Evolutionary conservation across 2,113 vertebrate species (phyloP), one percentile per base, ranked within the genome.

Genomic region (Galemys pyrenaicus): DNA sequence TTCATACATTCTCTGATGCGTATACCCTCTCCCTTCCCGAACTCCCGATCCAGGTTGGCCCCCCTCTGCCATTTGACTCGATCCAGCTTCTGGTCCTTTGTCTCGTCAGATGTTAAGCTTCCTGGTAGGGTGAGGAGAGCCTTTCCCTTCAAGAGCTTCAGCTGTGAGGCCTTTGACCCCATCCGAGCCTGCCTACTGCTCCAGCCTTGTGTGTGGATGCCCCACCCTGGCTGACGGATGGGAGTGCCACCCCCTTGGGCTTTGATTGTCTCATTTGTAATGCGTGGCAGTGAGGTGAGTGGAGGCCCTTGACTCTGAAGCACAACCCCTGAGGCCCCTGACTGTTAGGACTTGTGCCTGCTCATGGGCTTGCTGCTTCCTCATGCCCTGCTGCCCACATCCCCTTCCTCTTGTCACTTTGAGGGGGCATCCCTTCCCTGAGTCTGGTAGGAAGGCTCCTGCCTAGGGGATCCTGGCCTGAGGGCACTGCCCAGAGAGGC

Each of bases 401-500:
- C 67, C 44, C 51, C 54, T 92, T 22, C 86, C 56, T 91, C 87
- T 65, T 37, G 19, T 95, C 79, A 75, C 78, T 89, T 60, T 41
- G 80, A 75, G 84, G 92, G 71, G 89, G 64, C 37, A 86, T 93
- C 83, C 89, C 95, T 94, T 96, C 93, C 96, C 97, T 96, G 93
- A 97, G 95, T 92, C 46, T 94, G 81, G n/a, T 90, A 70, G 95
- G 96, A 97, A 93, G 83, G 85, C 70, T 93, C 93, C 90, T 85
- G 68, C 93, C 92, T 78, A 85, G 83, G 96, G 92, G 94, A 82
- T 96, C 81, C 77, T 95, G 85, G 96, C 92, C 93, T 92, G 94
- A 97, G 92, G 79, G 95, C 77, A 54, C 90, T 95, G 94, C 96
- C 95, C 90, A 82, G 11, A 51, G 64, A 56, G 94, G 90, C 97